These are phyloP conservation scores for Anhinga rufa DNA, from an alignment of 2,113 vertebrate genomes.

Conservation along the genomic window DNA sequence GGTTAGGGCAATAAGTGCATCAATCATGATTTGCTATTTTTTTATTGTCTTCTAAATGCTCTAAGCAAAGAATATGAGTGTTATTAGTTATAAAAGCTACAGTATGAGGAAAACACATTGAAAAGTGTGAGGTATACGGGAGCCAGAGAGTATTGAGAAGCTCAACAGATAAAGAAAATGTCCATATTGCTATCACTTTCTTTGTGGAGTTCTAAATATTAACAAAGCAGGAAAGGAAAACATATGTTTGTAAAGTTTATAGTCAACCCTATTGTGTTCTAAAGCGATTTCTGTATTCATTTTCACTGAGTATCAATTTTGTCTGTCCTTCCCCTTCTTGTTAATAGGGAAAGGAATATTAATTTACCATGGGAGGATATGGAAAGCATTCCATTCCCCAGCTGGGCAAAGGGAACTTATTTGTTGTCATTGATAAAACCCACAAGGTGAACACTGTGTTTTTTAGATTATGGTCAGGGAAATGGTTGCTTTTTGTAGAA, in stretches of 20 bases:
- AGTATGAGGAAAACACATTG: slow-evolving; percentile 1
- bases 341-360: not conserved
- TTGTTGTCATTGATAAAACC: not conserved
- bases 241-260: not conserved
- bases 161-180: not conserved
- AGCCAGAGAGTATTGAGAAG: not conserved
- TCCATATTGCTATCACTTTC: not conserved
- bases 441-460: not conserved
- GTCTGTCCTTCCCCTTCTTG: not conserved
- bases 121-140: not conserved
- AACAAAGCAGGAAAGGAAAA: not conserved
- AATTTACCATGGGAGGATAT: not conserved
- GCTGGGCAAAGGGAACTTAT: not conserved
- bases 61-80: slow-evolving; percentile 2
- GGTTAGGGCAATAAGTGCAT: not conserved
- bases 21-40: not conserved
- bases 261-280: not conserved
- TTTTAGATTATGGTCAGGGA: not conserved
- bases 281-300: not conserved
- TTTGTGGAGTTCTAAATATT: not conserved
- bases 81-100: slow-evolving; percentile 4
- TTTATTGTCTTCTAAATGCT: slow-evolving; percentile 32
- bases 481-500: not conserved
- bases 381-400: not conserved
- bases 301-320: not conserved